Evolutionary conservation across 1,140 invertebrate genomes (phyloP).

Genomic region (Melitaea cinxia): DNA sequence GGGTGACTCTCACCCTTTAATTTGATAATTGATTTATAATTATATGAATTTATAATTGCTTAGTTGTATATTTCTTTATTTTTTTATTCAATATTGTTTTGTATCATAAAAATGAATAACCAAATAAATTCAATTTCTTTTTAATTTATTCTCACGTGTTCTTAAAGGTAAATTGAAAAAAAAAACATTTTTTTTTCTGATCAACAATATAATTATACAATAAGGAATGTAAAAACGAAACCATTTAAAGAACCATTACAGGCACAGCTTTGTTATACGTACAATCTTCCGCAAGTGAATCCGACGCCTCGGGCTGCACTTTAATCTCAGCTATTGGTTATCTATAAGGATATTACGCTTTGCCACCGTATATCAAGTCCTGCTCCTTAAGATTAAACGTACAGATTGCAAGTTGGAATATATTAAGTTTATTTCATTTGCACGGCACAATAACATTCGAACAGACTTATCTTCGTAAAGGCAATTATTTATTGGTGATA

Average conservation of each 20-base stretch:
- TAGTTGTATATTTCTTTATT: too few species aligned
- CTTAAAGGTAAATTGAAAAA: too few species aligned
- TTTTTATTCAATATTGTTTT: too few species aligned
- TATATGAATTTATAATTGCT: too few species aligned
- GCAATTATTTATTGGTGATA: constrained; percentile 26
- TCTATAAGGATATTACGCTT: constrained; percentile 29
- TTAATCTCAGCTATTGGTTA: constrained; percentile 23
- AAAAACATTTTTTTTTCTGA: too few species aligned
- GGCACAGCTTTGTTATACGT: constrained; percentile 5
- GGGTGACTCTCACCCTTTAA: too few species aligned
- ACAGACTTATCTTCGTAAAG: constrained; percentile 17
- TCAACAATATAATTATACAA: too few species aligned
- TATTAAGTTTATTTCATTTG: constrained; percentile 29
- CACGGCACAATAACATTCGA: constrained; percentile 24
- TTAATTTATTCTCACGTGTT: too few species aligned
- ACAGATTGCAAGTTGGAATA: constrained; percentile 27
- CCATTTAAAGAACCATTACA: background rate
- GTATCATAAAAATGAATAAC: too few species aligned
- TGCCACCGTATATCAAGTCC: constrained; percentile 30
- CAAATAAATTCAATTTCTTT: too few species aligned
- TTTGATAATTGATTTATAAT: too few species aligned
- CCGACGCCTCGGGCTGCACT: constrained; percentile 9
- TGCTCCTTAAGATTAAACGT: constrained; percentile 20
- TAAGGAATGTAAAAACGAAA: background rate
- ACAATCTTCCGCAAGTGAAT: constrained; percentile 16